These are phyloP conservation scores for Drosophila peninsularis DNA, from an alignment of 2,888 invertebrate genomes.

Conservation along the genomic window DNA sequence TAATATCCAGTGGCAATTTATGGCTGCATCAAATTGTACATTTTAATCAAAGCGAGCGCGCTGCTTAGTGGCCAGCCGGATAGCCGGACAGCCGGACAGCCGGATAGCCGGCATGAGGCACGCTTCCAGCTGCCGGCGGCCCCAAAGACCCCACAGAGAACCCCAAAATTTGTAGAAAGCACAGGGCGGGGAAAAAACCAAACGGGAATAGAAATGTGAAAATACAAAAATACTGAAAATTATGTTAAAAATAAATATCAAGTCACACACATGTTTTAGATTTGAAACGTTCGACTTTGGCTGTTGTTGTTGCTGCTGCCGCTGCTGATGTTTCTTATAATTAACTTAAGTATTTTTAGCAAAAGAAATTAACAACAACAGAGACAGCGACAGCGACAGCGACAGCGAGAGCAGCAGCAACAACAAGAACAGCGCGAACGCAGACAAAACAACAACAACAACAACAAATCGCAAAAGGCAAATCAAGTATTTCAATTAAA, in stretches of 20 bases:
- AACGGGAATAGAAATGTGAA: slow-evolving; percentile 18
- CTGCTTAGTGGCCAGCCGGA: background rate
- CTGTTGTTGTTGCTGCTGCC: slow-evolving; percentile 26
- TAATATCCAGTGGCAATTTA: slow-evolving; percentile 60
- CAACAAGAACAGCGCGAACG: slow-evolving; percentile 20
- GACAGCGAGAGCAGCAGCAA: slow-evolving; percentile 19
- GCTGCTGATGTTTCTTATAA: slow-evolving; percentile 64
- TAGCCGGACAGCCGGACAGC: background rate
- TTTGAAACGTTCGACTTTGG: slow-evolving; percentile 58
- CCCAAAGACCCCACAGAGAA: slow-evolving; percentile 3
- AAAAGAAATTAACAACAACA: slow-evolving; percentile 47
- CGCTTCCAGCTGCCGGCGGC: slow-evolving; percentile 28
- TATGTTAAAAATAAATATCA: slow-evolving; percentile 74
- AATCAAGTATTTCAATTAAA: slow-evolving; percentile 70
- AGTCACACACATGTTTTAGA: slow-evolving; percentile 78
- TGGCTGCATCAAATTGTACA: slow-evolving; percentile 53
- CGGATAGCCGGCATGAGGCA: slow-evolving; percentile 4
- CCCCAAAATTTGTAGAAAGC: slow-evolving; percentile 3
- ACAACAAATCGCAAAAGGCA: slow-evolving; percentile 29
- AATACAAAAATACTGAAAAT: slow-evolving; percentile 35
- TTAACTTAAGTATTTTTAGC: slow-evolving; percentile 79
- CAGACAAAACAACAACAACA: slow-evolving; percentile 13
- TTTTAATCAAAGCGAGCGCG: slow-evolving; percentile 27
- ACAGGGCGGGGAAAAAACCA: background rate
- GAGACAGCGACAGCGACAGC: slow-evolving; percentile 21